phyloP scores from a whole-genome alignment of 2,113 vertebrate species.

The Indicator maculatus region DNA sequence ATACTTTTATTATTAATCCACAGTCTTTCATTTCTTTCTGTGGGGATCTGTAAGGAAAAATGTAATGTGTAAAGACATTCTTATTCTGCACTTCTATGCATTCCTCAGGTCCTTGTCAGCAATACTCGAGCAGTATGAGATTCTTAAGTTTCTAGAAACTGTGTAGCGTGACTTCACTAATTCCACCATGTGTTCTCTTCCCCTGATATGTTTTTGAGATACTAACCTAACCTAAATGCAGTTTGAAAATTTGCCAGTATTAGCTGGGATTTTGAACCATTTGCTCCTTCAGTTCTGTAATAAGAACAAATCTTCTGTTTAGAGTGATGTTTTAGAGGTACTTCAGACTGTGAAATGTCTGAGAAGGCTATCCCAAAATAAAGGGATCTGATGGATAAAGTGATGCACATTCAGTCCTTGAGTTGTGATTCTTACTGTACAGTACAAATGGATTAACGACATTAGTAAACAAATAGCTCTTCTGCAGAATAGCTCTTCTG shows the following conservation, averaged over 20 bases:
- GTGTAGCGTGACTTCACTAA: neutral
- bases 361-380: neutral
- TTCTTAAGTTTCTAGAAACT: neutral
- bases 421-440: neutral
- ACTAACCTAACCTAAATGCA: neutral
- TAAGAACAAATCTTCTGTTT: neutral
- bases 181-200: neutral
- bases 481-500: neutral
- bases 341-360: neutral
- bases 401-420: neutral
- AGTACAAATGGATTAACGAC: neutral
- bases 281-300: neutral
- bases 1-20: neutral
- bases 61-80: neutral
- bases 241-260: neutral
- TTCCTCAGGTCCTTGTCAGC: conserved; percentile 13
- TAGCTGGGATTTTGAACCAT: neutral
- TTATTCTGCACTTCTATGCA: conserved; percentile 8
- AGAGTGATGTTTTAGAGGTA: neutral
- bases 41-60: conserved; percentile 13
- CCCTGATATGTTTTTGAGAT: neutral
- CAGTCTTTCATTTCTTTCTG: neutral
- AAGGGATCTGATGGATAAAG: neutral
- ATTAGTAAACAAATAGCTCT: neutral
- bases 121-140: neutral